phyloP scores from a whole-genome alignment of 2,888 invertebrate species.

The Eulithis prunata region DNA sequence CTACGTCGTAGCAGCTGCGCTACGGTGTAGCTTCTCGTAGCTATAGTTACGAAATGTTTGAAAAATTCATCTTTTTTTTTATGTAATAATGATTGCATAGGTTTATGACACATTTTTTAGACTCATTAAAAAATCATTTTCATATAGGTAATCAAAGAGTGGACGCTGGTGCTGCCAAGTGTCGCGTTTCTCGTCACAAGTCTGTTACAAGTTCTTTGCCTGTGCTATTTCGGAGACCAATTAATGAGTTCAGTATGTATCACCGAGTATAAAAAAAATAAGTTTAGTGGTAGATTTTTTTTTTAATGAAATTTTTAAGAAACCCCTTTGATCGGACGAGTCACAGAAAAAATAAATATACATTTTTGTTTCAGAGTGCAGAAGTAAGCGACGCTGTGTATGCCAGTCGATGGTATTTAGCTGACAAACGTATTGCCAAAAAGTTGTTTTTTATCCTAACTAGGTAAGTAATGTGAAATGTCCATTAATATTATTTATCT shows the following conservation, averaged over 20 bases:
- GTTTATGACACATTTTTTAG: no score
- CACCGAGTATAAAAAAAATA: neutral
- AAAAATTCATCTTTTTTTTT: no score
- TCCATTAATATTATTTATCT: no score
- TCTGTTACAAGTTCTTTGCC: conserved; percentile 45
- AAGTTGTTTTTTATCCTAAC: conserved; percentile 7
- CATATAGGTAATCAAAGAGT: conserved; percentile 17
- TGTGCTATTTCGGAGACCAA: conserved; percentile 48
- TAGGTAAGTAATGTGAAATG: conserved; percentile 5
- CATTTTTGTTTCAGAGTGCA: conserved; percentile 14
- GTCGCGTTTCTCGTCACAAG: conserved; percentile 43
- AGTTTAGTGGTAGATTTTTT: no score
- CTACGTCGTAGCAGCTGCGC: neutral
- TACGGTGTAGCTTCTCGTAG: neutral
- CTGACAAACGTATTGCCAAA: conserved; percentile 6
- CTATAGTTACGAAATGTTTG: no score
- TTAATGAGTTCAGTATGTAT: conserved; percentile 47
- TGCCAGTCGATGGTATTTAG: conserved; percentile 45
- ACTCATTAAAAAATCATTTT: neutral
- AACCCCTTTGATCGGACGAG: no score
- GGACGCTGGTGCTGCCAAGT: conserved; percentile 34
- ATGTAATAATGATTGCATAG: no score
- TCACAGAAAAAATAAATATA: no score
- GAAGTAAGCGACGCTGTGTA: conserved; percentile 44
- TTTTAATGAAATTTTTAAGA: no score